These are phyloP conservation scores for Porites evermanni DNA, from an alignment of 92 coral and sea anemone species.

Conservation along the genomic window DNA sequence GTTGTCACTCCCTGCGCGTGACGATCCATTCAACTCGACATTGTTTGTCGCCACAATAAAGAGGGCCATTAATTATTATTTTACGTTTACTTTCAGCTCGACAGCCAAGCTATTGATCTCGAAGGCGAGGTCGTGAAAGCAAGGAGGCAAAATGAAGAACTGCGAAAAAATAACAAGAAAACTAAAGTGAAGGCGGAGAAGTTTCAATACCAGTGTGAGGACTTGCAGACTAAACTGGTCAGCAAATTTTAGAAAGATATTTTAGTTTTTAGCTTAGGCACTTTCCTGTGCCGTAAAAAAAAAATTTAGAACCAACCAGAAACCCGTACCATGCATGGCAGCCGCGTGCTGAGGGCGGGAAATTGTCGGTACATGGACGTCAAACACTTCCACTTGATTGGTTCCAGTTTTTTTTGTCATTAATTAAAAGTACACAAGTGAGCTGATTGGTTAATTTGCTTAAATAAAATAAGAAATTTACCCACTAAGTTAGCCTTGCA, in stretches of 20 bases:
- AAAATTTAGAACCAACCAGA: not conserved
- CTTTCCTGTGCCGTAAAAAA: not conserved
- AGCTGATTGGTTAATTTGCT: too few species aligned
- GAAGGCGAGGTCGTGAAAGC: slow-evolving; percentile 68
- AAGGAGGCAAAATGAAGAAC: slow-evolving; percentile 79
- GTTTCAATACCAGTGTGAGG: slow-evolving; percentile 67
- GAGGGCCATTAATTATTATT: not conserved
- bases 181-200: slow-evolving; percentile 81
- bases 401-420: too few species aligned
- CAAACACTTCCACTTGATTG: not conserved
- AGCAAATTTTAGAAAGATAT: not conserved
- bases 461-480: too few species aligned
- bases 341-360: not conserved
- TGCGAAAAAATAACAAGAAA: slow-evolving; percentile 81
- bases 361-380: not conserved
- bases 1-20: too few species aligned
- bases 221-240: slow-evolving; percentile 80
- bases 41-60: too few species aligned
- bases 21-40: too few species aligned
- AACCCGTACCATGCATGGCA: too few species aligned
- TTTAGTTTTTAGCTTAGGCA: not conserved
- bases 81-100: slow-evolving; percentile 27
- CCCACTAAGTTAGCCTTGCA: too few species aligned
- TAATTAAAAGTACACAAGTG: too few species aligned
- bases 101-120: slow-evolving; percentile 59